Percentiles rank a stretch among this genome's conserved stretches.
Evolutionary conservation across 2,888 invertebrate species (phyloP).

Genomic region (Apamea epomidion): DNA sequence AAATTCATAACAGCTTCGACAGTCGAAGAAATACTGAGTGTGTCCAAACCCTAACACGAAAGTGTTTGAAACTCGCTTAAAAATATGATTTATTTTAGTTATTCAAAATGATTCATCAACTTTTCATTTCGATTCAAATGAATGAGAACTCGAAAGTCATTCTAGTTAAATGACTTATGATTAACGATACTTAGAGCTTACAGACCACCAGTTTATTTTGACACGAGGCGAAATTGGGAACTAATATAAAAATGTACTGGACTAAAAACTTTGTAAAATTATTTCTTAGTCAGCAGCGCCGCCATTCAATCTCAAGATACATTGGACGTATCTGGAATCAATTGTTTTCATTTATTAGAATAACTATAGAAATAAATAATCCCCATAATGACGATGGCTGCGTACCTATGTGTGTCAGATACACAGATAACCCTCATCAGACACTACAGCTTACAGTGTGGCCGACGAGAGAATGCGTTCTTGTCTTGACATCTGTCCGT

Average conservation of each 20-base stretch:
- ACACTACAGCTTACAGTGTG: neutral
- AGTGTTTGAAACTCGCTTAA: constrained; percentile 30
- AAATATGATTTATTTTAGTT: constrained; percentile 62
- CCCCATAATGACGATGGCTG: neutral
- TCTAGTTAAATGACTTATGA: constrained; percentile 67
- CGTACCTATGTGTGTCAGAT: neutral
- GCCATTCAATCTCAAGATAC: neutral
- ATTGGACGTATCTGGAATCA: neutral
- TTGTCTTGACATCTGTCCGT: neutral
- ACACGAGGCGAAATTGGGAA: neutral
- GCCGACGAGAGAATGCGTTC: neutral
- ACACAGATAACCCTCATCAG: too few species aligned
- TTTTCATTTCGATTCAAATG: constrained; percentile 62
- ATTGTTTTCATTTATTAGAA: constrained; percentile 12
- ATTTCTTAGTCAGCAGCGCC: neutral
- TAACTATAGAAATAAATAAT: too few species aligned
- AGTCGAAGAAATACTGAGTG: neutral
- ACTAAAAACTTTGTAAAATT: neutral
- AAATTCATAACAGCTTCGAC: neutral
- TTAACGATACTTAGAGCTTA: constrained; percentile 58
- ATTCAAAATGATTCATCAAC: constrained; percentile 62
- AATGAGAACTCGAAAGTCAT: constrained; percentile 67
- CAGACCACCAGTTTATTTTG: constrained; percentile 5
- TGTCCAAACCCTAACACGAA: constrained; percentile 10
- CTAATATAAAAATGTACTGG: neutral